Percentiles rank a stretch among this genome's conserved stretches.
Conservation (phyloP, 2,797 vertebrate genomes). For the Dicrostonyx torquatus region DNA sequence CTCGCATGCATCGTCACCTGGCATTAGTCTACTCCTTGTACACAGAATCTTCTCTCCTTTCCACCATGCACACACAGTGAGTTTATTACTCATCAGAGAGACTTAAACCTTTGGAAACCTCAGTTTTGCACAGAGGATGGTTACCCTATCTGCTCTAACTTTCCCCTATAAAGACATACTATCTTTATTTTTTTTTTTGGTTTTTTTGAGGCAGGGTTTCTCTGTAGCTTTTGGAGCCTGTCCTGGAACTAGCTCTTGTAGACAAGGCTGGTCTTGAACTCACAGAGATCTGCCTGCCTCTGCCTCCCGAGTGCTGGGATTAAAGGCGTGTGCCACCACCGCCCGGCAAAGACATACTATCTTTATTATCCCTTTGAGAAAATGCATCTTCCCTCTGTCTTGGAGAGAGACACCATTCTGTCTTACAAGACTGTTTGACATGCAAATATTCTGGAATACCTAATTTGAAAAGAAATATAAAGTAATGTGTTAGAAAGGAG, state of each 20-base stretch:
- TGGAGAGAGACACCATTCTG: neutral
- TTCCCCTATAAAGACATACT: neutral
- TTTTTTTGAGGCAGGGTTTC: too few species aligned
- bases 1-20: rapidly evolving
- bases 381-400: neutral
- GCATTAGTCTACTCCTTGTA: neutral
- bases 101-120: neutral
- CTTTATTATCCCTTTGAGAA: slow-evolving; percentile 27
- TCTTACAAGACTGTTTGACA: neutral
- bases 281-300: too few species aligned
- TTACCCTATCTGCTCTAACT: neutral
- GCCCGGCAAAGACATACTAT: neutral
- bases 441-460: slow-evolving; percentile 22
- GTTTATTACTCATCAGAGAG: neutral
- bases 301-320: too few species aligned
- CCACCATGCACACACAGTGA: too few species aligned
- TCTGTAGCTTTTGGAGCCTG: too few species aligned
- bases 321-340: too few species aligned
- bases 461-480: slow-evolving; percentile 18
- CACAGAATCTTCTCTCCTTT: neutral
- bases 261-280: too few species aligned
- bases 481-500: neutral
- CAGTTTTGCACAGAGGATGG: neutral
- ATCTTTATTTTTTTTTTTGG: too few species aligned
- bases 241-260: too few species aligned